Evolutionary conservation across 2,888 invertebrate genomes (phyloP), one percentile per base, ranked within the genome.

Genomic region (Pyrocoelia pectoralis): DNA sequence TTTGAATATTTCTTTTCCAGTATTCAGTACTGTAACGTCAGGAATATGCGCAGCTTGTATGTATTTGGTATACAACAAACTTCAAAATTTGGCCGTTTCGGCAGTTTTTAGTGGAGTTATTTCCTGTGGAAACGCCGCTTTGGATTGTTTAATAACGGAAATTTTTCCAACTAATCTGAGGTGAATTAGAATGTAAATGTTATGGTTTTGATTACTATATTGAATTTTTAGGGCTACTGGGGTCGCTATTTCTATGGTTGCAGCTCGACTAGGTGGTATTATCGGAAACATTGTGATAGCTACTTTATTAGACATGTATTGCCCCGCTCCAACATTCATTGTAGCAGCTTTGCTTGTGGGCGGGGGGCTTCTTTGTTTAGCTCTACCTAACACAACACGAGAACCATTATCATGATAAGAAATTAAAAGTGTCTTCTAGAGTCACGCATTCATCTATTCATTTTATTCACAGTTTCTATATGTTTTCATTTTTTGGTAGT

Each of bases 141-240:
- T 96, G 67, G 95, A 95, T 84, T 96, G 96, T 78, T 87, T 97
- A 71, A 93, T 94, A 77, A 94, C 94, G 17, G 97, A 97, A 84
- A 92, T 96, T 66, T 96, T 95, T 80, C 96, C 96, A 29, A 96
- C 96, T 41, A 90, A 93, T 82, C 85, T 96, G 76, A 88, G 94
- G 92, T 92, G 82, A 61, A 13, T 6, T 55, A 10, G n/a, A 28
- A n/a, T 15, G 10, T 1, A 12, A 33, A 3, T 24, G 24, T 24
- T 24, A 24, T n/a, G 24, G 2, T 29, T 38, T 48, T 51, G 1
- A 14, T 41, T 38, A 33, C 18, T 52, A 9, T 17, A 9, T 49
- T n/a, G n/a, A n/a, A 49, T 5, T 70, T 84, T 1, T 82, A 92
- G 94, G 73, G 95, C 95, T 51, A 95, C 95, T 46, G 95, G 95